A percentile compares a stretch with the other conserved stretches of the same genome.
These are phyloP conservation scores for Lepus americanus DNA, from an alignment of 2,113 vertebrate species.

Conservation along the genomic window DNA sequence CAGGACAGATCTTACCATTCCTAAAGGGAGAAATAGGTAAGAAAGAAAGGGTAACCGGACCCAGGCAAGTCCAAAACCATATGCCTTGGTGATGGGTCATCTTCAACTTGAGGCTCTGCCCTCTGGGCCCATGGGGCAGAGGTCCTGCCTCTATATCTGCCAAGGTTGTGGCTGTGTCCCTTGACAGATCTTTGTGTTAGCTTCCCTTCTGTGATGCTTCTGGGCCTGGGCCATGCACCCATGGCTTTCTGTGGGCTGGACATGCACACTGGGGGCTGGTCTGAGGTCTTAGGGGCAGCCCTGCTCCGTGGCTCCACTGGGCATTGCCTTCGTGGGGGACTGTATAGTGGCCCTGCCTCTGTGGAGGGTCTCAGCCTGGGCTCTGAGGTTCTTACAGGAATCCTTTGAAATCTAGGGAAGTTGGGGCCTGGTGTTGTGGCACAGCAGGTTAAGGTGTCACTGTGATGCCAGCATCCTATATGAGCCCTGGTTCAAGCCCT, in stretches of 20 bases:
- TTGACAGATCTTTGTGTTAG: no score
- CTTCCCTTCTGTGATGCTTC: background rate
- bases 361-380: background rate
- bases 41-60: background rate
- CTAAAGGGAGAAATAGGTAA: background rate
- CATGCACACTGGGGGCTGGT: background rate
- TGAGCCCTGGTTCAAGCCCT: no score
- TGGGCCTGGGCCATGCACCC: background rate
- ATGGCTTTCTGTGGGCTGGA: background rate
- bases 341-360: background rate
- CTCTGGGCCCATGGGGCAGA: background rate
- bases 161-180: background rate
- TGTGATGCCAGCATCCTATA: no score
- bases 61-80: background rate
- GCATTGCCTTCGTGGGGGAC: no score
- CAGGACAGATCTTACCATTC: background rate
- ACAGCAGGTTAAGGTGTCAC: no score
- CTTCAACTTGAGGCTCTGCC: background rate
- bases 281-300: no score
- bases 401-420: background rate
- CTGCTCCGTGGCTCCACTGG: background rate
- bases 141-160: background rate
- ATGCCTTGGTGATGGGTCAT: background rate
- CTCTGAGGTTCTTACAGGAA: background rate
- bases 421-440: no score